These are phyloP conservation scores for Drosophila putrida DNA, from an alignment of 2,888 invertebrate genomes.

Conservation along the genomic window DNA sequence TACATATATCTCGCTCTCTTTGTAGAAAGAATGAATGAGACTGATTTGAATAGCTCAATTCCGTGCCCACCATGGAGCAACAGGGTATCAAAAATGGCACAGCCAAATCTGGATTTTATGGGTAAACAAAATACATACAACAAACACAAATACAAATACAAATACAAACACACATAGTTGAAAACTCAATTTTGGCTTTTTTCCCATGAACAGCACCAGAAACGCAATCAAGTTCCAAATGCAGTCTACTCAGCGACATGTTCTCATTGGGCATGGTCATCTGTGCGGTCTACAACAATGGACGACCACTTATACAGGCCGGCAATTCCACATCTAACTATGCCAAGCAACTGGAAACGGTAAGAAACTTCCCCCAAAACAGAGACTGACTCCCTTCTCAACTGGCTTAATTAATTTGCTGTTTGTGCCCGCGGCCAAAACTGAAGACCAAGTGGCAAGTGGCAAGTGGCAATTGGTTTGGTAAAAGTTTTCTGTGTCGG, in stretches of 20 bases:
- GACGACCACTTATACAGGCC: constrained; percentile 95
- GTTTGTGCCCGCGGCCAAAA: constrained; percentile 19
- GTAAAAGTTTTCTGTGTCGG: constrained; percentile 51
- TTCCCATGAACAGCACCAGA: constrained; percentile 92
- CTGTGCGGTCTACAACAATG: constrained; percentile 96
- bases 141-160: constrained; percentile 1
- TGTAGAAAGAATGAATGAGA: constrained; percentile 90
- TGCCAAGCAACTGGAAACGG: constrained; percentile 95
- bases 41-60: constrained; percentile 90
- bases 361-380: constrained; percentile 87
- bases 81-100: constrained; percentile 95
- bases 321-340: constrained; percentile 95
- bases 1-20: background rate
- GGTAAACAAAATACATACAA: constrained; percentile 87
- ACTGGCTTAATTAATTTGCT: constrained; percentile 55
- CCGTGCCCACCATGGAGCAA: constrained; percentile 95
- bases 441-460: constrained; percentile 18
- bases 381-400: background rate
- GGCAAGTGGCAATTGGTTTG: constrained; percentile 71
- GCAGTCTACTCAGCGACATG: constrained; percentile 97
- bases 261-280: constrained; percentile 98
- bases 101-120: constrained; percentile 96
- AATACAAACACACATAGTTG: background rate
- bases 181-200: background rate
- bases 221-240: constrained; percentile 92